Evolutionary conservation across 1,140 invertebrate species (phyloP).

Genomic region (Scaptomyza montana): DNA sequence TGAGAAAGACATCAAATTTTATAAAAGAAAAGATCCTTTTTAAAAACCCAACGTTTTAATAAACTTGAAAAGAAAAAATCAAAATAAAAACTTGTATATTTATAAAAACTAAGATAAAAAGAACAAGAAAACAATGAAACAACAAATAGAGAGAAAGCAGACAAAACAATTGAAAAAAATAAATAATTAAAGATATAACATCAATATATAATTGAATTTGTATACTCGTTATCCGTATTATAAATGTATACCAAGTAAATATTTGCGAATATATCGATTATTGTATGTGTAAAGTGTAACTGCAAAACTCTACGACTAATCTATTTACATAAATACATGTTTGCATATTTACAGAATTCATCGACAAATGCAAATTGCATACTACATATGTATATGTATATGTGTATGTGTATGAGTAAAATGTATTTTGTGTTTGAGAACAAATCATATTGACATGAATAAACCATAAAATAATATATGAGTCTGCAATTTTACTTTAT

Average conservation of each 20-base stretch:
- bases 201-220: constrained; percentile 38
- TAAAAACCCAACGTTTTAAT: constrained; percentile 11
- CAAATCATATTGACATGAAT: constrained; percentile 74
- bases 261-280: constrained; percentile 58
- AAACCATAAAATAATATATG: constrained; percentile 66
- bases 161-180: constrained; percentile 13
- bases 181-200: constrained; percentile 29
- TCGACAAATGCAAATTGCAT: constrained; percentile 15
- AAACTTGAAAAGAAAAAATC: constrained; percentile 20
- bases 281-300: constrained; percentile 73
- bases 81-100: constrained; percentile 39
- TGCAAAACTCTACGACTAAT: constrained; percentile 62
- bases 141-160: constrained; percentile 16
- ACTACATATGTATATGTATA: constrained; percentile 7
- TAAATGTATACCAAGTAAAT: constrained; percentile 59
- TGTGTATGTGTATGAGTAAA: constrained; percentile 40
- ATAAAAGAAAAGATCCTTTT: constrained; percentile 24
- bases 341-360: constrained; percentile 40
- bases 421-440: constrained; percentile 54
- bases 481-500: constrained; percentile 12
- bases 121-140: neutral
- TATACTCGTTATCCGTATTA: constrained; percentile 48
- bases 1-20: constrained; percentile 38
- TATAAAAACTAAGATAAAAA: constrained; percentile 26
- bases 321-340: constrained; percentile 36